Conservation (phyloP, 1,140 invertebrate species). For the Drosophila insularis region DNA sequence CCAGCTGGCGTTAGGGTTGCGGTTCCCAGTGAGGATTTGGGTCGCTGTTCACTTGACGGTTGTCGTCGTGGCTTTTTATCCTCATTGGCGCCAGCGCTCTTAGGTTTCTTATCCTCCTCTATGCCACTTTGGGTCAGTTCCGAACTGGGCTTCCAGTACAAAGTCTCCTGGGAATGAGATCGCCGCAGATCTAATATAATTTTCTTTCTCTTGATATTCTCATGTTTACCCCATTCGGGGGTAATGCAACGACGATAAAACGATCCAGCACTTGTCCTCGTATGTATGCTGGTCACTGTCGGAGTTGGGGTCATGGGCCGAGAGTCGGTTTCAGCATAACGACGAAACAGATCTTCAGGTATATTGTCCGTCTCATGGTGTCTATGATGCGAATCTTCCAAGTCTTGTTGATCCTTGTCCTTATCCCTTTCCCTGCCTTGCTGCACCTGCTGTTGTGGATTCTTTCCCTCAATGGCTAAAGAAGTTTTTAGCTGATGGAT, state of each 20-base stretch:
- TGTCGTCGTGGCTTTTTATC: slow-evolving; percentile 66
- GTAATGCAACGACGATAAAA: slow-evolving; percentile 83
- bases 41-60: slow-evolving; percentile 65
- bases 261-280: slow-evolving; percentile 77
- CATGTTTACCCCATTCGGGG: slow-evolving; percentile 82
- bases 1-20: slow-evolving; percentile 39
- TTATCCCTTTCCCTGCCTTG: slow-evolving; percentile 43
- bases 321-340: slow-evolving; percentile 91
- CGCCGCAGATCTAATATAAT: slow-evolving; percentile 77
- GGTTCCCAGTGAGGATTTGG: slow-evolving; percentile 69
- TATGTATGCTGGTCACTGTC: slow-evolving; percentile 86
- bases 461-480: slow-evolving; percentile 83
- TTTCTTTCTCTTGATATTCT: slow-evolving; percentile 78
- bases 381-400: slow-evolving; percentile 37
- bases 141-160: slow-evolving; percentile 81
- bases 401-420: slow-evolving; percentile 25
- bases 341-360: slow-evolving; percentile 86
- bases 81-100: slow-evolving; percentile 70
- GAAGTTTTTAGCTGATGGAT: slow-evolving; percentile 88
- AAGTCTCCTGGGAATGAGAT: slow-evolving; percentile 77
- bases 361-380: slow-evolving; percentile 79
- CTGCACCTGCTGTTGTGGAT: slow-evolving; percentile 8
- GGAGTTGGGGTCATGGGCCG: slow-evolving; percentile 89
- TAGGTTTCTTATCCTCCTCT: slow-evolving; percentile 68
- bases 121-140: slow-evolving; percentile 72